A percentile compares a stretch with the other conserved stretches of the same genome.
These are phyloP conservation scores for Limnephilus marmoratus DNA, from an alignment of 2,888 invertebrate species.

Conservation along the genomic window DNA sequence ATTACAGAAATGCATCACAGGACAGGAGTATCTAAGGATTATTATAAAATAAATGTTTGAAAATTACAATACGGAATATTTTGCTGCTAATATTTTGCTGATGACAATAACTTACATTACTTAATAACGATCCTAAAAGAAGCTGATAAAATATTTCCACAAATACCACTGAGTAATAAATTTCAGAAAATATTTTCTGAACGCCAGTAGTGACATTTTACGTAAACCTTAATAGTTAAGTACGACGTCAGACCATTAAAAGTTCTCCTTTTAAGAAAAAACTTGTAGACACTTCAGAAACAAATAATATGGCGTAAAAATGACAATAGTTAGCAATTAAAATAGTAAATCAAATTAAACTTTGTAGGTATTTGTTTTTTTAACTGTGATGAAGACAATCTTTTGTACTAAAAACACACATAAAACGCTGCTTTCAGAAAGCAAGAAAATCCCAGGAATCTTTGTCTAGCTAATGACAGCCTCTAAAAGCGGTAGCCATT, in stretches of 20 bases:
- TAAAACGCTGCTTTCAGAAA: background rate
- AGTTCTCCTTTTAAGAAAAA: background rate
- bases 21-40: too few species aligned
- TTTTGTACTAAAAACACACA: background rate
- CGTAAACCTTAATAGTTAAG: conserved; percentile 40
- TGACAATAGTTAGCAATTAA: background rate
- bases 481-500: background rate
- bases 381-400: background rate
- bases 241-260: background rate
- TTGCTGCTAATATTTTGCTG: background rate
- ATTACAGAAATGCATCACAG: too few species aligned
- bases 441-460: background rate
- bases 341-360: background rate
- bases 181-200: conserved; percentile 53
- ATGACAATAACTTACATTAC: background rate
- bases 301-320: background rate
- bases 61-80: background rate
- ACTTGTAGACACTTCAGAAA: background rate
- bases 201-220: conserved; percentile 49
- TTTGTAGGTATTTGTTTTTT: background rate
- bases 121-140: conserved; percentile 32
- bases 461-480: background rate
- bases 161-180: conserved; percentile 55
- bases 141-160: conserved; percentile 53
- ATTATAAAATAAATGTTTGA: background rate